Evolutionary conservation across 1,140 invertebrate genomes (phyloP).

Genomic region (Sarcophaga bullata): DNA sequence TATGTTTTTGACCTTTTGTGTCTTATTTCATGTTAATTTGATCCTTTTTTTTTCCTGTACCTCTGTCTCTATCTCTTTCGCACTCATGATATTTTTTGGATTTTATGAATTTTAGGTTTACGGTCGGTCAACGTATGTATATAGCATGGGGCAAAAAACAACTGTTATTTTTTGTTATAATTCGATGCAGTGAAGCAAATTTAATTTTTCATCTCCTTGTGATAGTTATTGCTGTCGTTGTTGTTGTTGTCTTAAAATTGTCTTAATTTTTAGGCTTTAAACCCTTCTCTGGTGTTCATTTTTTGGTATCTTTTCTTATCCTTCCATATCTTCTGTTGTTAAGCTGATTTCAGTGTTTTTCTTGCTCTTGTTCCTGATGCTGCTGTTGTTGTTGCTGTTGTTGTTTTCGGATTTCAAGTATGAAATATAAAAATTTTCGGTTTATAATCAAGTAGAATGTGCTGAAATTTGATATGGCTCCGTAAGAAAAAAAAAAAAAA

Average conservation of each 20-base stretch:
- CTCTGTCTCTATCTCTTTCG: neutral
- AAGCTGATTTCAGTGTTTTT: no score
- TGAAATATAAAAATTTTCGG: constrained; percentile 2
- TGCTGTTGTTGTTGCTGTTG: neutral
- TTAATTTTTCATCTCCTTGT: neutral
- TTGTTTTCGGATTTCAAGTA: neutral
- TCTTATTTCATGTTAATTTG: constrained; percentile 36
- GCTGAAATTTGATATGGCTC: constrained; percentile 29
- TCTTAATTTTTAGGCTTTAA: constrained; percentile 11
- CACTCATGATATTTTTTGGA: neutral
- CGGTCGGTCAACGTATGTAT: neutral
- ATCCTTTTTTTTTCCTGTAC: constrained; percentile 6
- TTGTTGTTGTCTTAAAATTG: neutral
- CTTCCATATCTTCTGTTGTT: neutral
- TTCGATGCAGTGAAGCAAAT: constrained; percentile 19
- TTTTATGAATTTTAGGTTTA: neutral
- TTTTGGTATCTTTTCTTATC: neutral
- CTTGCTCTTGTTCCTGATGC: no score
- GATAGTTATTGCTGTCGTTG: neutral
- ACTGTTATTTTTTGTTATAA: constrained; percentile 36
- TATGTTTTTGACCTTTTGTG: constrained; percentile 39
- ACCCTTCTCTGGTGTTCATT: neutral
- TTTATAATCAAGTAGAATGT: constrained; percentile 16
- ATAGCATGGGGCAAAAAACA: neutral
- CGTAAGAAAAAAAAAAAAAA: neutral